Evolutionary conservation across 1,140 invertebrate species (phyloP), one percentile per base, ranked within the genome.

Genomic region (Drosophila lowei): DNA sequence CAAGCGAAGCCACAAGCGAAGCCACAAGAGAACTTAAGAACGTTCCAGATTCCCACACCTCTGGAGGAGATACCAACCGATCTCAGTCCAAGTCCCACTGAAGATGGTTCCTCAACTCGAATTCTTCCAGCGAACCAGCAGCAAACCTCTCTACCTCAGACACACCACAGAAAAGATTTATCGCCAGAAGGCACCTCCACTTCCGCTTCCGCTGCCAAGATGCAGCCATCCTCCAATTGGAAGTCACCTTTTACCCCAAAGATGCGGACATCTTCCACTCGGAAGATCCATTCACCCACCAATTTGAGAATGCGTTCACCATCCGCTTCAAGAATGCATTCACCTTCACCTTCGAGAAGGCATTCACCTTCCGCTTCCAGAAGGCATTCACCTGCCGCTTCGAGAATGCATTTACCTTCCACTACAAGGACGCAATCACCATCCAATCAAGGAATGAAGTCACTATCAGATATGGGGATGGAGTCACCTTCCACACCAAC

Each of bases 71-170:
- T 49, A 68, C 50, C 50, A 0, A 15, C 18, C 6, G 21, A 47
- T 15, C 18, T 13, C 4, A 70, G 52, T 18, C 38, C 3, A 23
- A 34, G 30, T 15, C 13, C 9, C 23, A 38, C 34, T 3, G 34
- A 38, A 13, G 34, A 38, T 1, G 34, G 11, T 13, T 13, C 34
- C 11, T 38, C 11, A 4, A 38, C 4, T 38, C 11, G 11, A 41
- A 46, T 8, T 21, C 13, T 34, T 4, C 34, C 21, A 44, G 47
- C 11, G 42, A 49, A 49, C 18, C 63, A 49, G 1, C 18, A 25
- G n/a, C 8, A n/a, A 42, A 11, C 63, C 13, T 15, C 64, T 6
- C 21, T 56, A 38, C 44, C 50, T 21, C 44, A 9, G 8, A 23
- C 43, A 46, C 50, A 43, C 7, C 16, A 34, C 6, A 57, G n/a